Evolutionary conservation across 2,113 vertebrate species (phyloP), one percentile per base, ranked within the genome.

Genomic region (Agapornis roseicollis): DNA sequence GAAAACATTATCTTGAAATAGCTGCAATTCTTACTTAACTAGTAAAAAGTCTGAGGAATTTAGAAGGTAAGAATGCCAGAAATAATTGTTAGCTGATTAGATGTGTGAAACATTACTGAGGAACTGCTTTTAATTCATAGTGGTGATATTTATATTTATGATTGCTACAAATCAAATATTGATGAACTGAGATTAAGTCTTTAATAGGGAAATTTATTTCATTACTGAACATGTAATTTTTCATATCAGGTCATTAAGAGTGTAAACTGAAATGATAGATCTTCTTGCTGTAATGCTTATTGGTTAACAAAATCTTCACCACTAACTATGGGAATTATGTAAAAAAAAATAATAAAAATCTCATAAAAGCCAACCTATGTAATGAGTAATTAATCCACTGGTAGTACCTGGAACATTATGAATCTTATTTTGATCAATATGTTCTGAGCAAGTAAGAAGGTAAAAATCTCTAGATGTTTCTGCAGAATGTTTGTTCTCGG

Each of bases 101-200:
- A 91, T 65, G 10, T 69, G 19, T 70, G 63, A 65, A 25, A 25
- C 29, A 46, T 53, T 72, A 53, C 12, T 22, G 33, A 79, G 41
- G 61, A 81, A 89, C 53, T 55, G 27, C 86, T 90, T 90, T 93
- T 94, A 94, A 80, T 85, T 42, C 42, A 47, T 52, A 60, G 25
- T 63, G 70, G 74, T 85, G 50, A 84, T 47, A 89, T 83, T 91
- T 92, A n/a, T 90, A 72, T 93, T 79, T n/a, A 37, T 3, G 2
- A 78, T 46, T 94, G 39, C 31, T 74, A n/a, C 58, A 64, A 95
- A 90, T 90, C 81, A 97, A 95, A 73, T 92, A 92, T 27, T 92
- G 42, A 58, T 85, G 52, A 94, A 93, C 27, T 82, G 37, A 88
- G 22, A 94, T 74, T 90, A 93, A 95, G 22, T 85, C 13, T 93